Percentiles rank a stretch among this genome's conserved stretches.
Evolutionary conservation across 2,113 vertebrate genomes (phyloP).

Genomic region (Charina bottae): DNA sequence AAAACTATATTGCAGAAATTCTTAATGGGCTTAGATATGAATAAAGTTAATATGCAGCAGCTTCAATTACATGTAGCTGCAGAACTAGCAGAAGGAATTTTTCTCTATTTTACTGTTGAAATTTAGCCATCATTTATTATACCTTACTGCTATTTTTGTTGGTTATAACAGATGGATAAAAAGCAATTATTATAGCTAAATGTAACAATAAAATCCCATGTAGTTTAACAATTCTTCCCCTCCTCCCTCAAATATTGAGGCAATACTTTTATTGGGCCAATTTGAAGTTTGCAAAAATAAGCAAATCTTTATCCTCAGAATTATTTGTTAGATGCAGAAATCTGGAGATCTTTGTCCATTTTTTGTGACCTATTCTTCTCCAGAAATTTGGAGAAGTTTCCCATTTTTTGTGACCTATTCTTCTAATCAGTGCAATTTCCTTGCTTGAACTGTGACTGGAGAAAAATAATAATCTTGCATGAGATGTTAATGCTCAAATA

Average conservation of each 20-base stretch:
- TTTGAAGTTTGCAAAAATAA: not conserved
- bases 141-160: conserved; percentile 30
- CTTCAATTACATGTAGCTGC: not conserved
- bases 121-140: conserved; percentile 17
- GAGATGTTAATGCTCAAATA: not conserved
- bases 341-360: not conserved
- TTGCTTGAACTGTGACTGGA: not conserved
- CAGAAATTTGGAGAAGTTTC: not conserved
- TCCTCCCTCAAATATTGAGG: not conserved
- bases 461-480: not conserved
- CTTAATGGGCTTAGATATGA: conserved; percentile 35
- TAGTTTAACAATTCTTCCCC: not conserved
- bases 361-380: not conserved
- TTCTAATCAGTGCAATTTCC: not conserved
- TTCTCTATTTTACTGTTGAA: conserved; percentile 20
- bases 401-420: not conserved
- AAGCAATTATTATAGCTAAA: conserved; percentile 45
- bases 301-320: not conserved
- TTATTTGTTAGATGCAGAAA: not conserved
- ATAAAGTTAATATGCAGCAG: conserved; percentile 14
- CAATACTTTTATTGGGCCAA: not conserved
- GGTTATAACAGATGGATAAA: conserved; percentile 39
- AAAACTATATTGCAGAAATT: not conserved
- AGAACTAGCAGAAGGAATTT: conserved; percentile 17
- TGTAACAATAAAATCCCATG: conserved; percentile 44